phyloP scores from a whole-genome alignment of 2,113 vertebrate genomes.

The Rhea americana region DNA sequence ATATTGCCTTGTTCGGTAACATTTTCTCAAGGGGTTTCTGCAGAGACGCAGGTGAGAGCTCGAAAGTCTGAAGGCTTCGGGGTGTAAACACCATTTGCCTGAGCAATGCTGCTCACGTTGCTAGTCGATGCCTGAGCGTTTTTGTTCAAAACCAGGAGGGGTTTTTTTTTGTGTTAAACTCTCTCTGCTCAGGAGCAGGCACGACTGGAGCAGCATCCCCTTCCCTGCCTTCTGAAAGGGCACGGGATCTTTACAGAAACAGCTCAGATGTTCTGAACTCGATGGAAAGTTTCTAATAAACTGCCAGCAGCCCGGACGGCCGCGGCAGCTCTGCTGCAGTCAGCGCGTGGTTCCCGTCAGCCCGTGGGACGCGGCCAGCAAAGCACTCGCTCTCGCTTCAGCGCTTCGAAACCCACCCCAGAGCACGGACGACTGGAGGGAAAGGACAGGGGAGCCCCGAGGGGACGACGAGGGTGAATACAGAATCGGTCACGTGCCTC shows the following conservation, averaged over 20 bases:
- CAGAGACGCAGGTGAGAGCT: conserved; percentile 61
- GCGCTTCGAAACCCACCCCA: neutral
- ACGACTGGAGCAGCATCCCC: conserved; percentile 24
- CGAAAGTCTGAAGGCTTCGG: conserved; percentile 48
- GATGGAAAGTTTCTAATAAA: neutral
- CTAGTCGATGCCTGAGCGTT: neutral
- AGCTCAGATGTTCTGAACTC: neutral
- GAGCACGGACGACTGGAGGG: neutral
- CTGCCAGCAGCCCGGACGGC: neutral
- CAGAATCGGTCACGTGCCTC: rapidly evolving
- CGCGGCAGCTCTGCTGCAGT: neutral
- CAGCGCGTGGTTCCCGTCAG: neutral
- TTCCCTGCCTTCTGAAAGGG: conserved; percentile 21
- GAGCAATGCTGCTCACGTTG: conserved; percentile 59
- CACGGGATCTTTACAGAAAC: neutral
- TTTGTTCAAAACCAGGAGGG: conserved; percentile 26
- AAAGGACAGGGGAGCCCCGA: neutral
- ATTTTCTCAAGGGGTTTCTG: conserved; percentile 58
- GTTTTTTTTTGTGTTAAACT: neutral
- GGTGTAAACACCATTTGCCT: conserved; percentile 61
- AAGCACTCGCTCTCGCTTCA: neutral
- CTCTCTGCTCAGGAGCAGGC: neutral
- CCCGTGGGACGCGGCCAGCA: rapidly evolving
- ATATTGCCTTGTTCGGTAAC: conserved; percentile 35
- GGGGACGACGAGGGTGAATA: rapidly evolving